Evolutionary conservation across 2,888 invertebrate species (phyloP), one percentile per base, ranked within the genome.

Genomic region (Acleris emargana): DNA sequence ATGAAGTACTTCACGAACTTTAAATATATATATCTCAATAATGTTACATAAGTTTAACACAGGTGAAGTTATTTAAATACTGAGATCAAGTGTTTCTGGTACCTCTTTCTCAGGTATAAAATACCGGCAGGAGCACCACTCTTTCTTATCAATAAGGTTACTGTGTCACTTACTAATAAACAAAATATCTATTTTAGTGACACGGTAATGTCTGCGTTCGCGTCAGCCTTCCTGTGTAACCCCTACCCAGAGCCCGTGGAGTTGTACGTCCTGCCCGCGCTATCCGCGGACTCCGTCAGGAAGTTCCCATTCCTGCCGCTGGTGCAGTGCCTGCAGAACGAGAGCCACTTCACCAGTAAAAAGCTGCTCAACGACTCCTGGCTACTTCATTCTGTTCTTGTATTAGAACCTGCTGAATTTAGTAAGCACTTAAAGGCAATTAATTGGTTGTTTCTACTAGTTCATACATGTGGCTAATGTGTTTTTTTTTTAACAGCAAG

Each of bases 321-420:
- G 0, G 72, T 94, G 52, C 82, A 84, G 45, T 88, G 93, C 63
- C 72, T 94, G 49, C 74, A 77, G 51, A 86, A 91, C 42, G 77
- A 85, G 6, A 71, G 73, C 59, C 84, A 86, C 63, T 93, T 93
- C 64, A 82, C 83, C 53, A 87, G 84, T 58, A 93, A 93, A 59
- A 91, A 93, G 67, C 84, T 93, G 51, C 72, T 81, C 11, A 93
- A 94, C 63, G 94, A 95, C 32, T 93, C 94, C 3, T 95, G 94
- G 93, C 83, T 97, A 62, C 89, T 96, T 55, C 95, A 95, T 81
- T 94, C 95, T 57, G 91, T 96, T 43, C 87, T 97, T 20, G 91
- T 93, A 0, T 83, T 97, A 68, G 96, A 95, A 83, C 95, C 95
- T 25, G 84, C 89, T 58, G 92, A 93, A 74, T 94, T 94, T 79